Evolutionary conservation across 2,113 vertebrate species (phyloP).

Genomic region (Trinectes maculatus): DNA sequence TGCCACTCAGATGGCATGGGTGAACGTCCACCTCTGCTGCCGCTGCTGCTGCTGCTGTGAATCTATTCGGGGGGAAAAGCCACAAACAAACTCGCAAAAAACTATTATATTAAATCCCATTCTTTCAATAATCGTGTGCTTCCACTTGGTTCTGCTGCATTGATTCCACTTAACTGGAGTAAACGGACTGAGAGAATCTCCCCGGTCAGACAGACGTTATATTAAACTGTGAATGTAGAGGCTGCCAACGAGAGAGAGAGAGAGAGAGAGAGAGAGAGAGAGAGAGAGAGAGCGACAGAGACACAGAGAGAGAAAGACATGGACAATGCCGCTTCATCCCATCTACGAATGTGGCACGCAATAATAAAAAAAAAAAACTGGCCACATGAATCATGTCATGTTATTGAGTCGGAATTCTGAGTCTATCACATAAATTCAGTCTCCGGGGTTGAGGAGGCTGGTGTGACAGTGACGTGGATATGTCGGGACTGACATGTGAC

Average conservation of each 20-base stretch:
- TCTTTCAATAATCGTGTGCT: constrained; percentile 48
- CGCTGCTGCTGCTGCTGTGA: too few relatives aligned
- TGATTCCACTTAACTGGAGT: constrained; percentile 55
- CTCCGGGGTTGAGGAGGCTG: too few relatives aligned
- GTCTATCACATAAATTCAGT: too few relatives aligned
- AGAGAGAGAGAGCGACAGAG: neutral
- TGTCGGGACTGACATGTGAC: too few relatives aligned
- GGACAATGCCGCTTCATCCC: constrained; percentile 24
- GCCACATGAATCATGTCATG: constrained; percentile 50
- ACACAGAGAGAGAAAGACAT: too few relatives aligned
- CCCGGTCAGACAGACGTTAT: constrained; percentile 54
- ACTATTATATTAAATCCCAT: constrained; percentile 32
- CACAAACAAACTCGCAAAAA: constrained; percentile 31
- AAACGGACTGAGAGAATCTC: constrained; percentile 54
- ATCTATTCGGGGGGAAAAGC: constrained; percentile 22
- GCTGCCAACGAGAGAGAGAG: constrained; percentile 40
- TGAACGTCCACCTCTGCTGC: constrained; percentile 33
- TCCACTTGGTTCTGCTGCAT: constrained; percentile 48
- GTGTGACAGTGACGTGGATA: too few relatives aligned
- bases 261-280: constrained; percentile 4
- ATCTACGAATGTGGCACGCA: constrained; percentile 49
- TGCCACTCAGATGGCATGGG: constrained; percentile 16
- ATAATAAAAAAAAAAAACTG: constrained; percentile 46
- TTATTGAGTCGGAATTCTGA: too few relatives aligned
- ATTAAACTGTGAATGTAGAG: constrained; percentile 52